phyloP scores from a whole-genome alignment of 2,888 invertebrate species.

The Apotomis capreana region DNA sequence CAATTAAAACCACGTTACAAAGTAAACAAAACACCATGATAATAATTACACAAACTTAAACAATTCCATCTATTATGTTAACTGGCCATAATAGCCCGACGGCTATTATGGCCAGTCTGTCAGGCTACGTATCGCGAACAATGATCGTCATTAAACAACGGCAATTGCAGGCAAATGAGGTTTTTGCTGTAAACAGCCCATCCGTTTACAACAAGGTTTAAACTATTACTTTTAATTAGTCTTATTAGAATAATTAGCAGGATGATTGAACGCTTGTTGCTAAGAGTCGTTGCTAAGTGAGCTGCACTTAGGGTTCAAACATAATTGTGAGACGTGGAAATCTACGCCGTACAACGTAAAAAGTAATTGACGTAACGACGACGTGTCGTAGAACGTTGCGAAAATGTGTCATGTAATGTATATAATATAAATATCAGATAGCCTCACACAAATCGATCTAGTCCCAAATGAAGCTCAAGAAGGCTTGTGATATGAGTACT shows the following conservation, averaged over 20 bases:
- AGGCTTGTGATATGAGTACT: no score
- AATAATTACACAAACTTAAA: conserved; percentile 10
- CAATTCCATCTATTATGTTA: conserved; percentile 2
- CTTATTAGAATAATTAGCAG: conserved; percentile 19
- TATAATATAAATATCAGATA: no score
- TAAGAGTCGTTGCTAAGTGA: not conserved
- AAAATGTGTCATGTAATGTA: no score
- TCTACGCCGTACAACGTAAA: no score
- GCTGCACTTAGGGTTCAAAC: no score
- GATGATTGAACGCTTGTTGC: conserved; percentile 20
- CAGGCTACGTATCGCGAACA: conserved; percentile 6
- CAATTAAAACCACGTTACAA: not conserved
- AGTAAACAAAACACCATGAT: conserved; percentile 4
- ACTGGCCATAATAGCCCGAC: not conserved
- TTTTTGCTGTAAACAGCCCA: conserved; percentile 22
- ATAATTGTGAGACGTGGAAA: no score
- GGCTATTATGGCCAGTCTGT: not conserved
- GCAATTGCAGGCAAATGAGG: conserved; percentile 22
- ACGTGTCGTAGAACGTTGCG: no score
- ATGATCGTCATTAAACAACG: conserved; percentile 9
- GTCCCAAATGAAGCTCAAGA: no score
- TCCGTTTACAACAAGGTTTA: conserved; percentile 23
- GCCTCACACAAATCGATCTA: no score
- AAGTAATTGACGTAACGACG: no score
- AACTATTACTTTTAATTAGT: conserved; percentile 29